Base-by-base conservation (phyloP, 2,888 invertebrate species). In the Nematopogon swammerdamellus region DNA sequence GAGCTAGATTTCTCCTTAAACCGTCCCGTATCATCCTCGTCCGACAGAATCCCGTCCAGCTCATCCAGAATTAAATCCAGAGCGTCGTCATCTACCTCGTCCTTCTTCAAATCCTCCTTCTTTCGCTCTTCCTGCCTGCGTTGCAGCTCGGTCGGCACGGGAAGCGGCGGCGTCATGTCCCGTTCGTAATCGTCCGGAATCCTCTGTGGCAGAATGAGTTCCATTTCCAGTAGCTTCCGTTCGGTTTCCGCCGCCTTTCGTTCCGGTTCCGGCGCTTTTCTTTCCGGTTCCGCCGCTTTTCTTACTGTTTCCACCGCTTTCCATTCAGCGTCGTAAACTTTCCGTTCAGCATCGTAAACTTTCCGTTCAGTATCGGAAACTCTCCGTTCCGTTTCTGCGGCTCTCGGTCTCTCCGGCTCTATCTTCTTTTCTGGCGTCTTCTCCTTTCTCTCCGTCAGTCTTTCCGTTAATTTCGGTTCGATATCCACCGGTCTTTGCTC, bases 31-130 rank as follows among this genome's bases (percentile, higher is more conserved):
- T 74, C 75, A 0, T 75, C 76, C 1, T 51, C 54, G 46, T 52
- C 53, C 4, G 72, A 72, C 8, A 77, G 65, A n/a, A 77, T 75
- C 8, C 69, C 74, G 56, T 79, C 76, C 55, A 79, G 75, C 59
- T 76, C 76, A 0, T 67, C 76, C 19, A 77, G 63, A 19, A 77
- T 74, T 49, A 75, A 65, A 53, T 74, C 75, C 2, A 77, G 59
- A 51, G 76, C 77, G 50, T 75, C 76, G 25, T 29, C 45, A 19
- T 50, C 50, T 17, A 20, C 36, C 30, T 50, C 47, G 10, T 25
- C 18, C 20, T 45, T 20, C 19, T 45, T 16, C 20, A 19, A 4
- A 17, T 25, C 25, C 18, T 45, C 14, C 43, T 17, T 18, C 18
- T 45, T 18, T 75, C 73, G 30, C 63, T 64, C 55, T 67, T 20